phyloP scores from a whole-genome alignment of 2,113 vertebrate genomes.

The Mandrillus leucophaeus region DNA sequence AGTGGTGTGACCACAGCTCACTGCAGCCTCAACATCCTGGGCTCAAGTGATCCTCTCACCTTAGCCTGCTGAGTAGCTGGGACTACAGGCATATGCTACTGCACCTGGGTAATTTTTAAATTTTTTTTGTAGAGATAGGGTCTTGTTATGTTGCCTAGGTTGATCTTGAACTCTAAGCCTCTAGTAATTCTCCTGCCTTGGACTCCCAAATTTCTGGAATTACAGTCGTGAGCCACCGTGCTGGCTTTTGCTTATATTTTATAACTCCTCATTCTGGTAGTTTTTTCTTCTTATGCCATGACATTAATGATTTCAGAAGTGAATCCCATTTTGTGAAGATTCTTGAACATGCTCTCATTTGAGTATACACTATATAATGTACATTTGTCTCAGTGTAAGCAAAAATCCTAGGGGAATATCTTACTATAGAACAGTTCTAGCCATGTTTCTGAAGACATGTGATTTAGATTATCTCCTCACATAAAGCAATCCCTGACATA shows the following conservation, averaged over 20 bases:
- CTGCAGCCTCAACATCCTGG: background rate
- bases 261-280: background rate
- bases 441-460: background rate
- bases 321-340: background rate
- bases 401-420: background rate
- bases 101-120: background rate
- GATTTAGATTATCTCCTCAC: background rate
- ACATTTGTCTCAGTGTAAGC: background rate
- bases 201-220: background rate
- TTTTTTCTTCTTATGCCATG: background rate
- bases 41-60: background rate
- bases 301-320: background rate
- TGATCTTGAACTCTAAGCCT: background rate
- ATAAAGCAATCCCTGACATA: background rate
- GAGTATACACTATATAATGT: background rate
- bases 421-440: background rate
- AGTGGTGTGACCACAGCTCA: background rate
- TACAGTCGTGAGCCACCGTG: background rate
- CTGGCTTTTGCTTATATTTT: background rate
- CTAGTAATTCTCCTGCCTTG: background rate
- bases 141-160: background rate
- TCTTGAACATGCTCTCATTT: background rate
- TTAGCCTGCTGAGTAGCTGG: background rate
- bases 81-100: background rate
- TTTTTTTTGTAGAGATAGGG: background rate